Percentiles rank a stretch among this genome's conserved stretches.
Conservation (phyloP, 2,113 vertebrate genomes). For the Mesembrinibis cayennensis region DNA sequence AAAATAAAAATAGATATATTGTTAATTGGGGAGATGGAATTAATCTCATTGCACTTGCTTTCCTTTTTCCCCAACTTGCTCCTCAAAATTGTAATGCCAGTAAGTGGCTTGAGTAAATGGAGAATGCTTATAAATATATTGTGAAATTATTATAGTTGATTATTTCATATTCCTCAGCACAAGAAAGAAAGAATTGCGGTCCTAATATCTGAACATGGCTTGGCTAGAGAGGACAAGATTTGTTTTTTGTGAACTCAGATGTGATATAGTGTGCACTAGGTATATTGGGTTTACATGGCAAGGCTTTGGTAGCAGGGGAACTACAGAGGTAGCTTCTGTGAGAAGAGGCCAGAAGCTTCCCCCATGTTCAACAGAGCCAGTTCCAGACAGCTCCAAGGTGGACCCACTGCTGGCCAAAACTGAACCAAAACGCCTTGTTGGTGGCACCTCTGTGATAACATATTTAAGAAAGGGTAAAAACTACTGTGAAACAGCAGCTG, state of each 20-base stretch:
- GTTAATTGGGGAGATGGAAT: background rate
- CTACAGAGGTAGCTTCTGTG: background rate
- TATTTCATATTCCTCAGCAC: background rate
- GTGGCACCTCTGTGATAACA: accelerated
- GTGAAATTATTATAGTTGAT: background rate
- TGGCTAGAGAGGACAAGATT: background rate
- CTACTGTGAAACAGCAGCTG: background rate
- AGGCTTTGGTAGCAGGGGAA: background rate
- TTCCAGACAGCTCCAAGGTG: accelerated
- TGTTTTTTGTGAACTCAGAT: background rate
- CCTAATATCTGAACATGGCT: background rate
- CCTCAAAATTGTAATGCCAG: background rate
- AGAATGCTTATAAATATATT: background rate
- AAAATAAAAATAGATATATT: background rate
- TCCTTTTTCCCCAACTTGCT: background rate
- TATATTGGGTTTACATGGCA: background rate
- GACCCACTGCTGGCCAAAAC: background rate
- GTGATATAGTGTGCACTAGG: background rate
- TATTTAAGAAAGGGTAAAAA: background rate
- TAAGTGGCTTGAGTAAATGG: background rate
- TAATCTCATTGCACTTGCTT: background rate
- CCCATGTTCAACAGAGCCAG: accelerated
- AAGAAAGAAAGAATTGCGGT: background rate
- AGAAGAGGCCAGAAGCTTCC: background rate
- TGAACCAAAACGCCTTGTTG: background rate